Conservation (phyloP, 1,140 invertebrate species). For the Littorina saxatilis region DNA sequence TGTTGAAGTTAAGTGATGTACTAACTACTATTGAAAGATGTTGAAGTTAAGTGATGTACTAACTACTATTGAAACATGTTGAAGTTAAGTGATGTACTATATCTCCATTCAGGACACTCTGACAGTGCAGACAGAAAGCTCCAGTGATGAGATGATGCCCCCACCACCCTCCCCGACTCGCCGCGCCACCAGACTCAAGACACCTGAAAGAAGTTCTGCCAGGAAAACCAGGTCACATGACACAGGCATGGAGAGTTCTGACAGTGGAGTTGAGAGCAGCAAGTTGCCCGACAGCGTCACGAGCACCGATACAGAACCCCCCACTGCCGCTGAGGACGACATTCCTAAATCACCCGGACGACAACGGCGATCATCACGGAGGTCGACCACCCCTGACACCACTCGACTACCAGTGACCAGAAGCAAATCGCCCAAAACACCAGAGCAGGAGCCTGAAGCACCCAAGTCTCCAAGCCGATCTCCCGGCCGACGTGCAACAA, state of each 20-base stretch:
- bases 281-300: not conserved
- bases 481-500: slow-evolving; percentile 2
- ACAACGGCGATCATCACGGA: slow-evolving; percentile 5
- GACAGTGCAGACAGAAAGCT: not conserved
- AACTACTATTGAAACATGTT: too few relatives aligned
- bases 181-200: not conserved
- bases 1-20: too few relatives aligned
- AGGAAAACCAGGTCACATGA: not conserved
- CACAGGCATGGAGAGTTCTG: too few relatives aligned
- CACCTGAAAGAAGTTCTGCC: not conserved
- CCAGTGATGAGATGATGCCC: not conserved
- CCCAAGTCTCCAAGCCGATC: not conserved
- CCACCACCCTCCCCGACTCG: not conserved
- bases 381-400: not conserved
- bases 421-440: not conserved
- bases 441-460: not conserved
- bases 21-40: too few relatives aligned
- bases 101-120: too few relatives aligned
- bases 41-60: too few relatives aligned
- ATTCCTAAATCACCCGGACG: not conserved
- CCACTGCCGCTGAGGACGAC: not conserved
- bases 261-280: too few relatives aligned
- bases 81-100: too few relatives aligned
- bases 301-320: not conserved
- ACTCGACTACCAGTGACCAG: not conserved